A percentile compares a stretch with the other conserved stretches of the same genome.
Conservation (phyloP, 2,113 vertebrate species). For the Ammospiza caudacuta region DNA sequence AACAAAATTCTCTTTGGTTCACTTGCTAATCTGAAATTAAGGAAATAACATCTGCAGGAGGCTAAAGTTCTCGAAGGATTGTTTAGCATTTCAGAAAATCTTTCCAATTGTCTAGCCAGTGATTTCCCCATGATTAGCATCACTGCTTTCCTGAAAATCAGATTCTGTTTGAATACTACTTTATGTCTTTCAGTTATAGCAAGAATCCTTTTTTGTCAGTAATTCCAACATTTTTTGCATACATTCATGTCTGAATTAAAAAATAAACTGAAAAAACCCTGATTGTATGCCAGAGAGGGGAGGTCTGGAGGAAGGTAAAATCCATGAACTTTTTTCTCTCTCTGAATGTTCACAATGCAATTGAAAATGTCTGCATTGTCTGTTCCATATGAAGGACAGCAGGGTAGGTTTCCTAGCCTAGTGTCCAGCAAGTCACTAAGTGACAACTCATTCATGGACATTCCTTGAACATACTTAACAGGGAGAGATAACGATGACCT, state of each 20-base stretch:
- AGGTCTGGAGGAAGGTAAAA: background rate
- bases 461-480: background rate
- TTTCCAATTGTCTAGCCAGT: background rate
- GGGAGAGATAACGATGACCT: background rate
- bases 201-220: background rate
- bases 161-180: background rate
- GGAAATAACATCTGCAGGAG: background rate
- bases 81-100: background rate
- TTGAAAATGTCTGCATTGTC: background rate
- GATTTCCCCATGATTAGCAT: background rate
- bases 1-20: constrained; percentile 8
- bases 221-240: background rate
- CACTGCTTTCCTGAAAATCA: background rate
- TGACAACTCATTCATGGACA: background rate
- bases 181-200: background rate
- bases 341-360: background rate
- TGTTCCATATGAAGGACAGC: background rate
- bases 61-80: background rate
- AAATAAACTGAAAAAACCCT: background rate
- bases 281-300: background rate
- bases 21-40: background rate
- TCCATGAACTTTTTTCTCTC: background rate
- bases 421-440: background rate
- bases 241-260: background rate
- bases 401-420: background rate